Conservation (phyloP, 2,113 vertebrate genomes). For the Muntiacus muntjak region DNA sequence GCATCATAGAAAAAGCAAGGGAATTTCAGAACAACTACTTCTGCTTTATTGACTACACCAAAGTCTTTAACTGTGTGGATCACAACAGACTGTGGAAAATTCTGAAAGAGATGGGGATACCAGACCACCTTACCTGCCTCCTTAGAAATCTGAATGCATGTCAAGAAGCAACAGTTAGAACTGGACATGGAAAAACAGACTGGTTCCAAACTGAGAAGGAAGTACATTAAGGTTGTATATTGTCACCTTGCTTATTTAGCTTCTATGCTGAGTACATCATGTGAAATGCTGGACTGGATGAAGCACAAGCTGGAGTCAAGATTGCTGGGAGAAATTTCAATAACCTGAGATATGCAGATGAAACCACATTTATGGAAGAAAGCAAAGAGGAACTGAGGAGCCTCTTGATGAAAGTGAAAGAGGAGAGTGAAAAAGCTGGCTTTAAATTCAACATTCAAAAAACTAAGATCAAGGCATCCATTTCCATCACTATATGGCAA, state of each 20-base stretch:
- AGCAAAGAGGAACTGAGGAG: not conserved
- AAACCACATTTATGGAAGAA: not conserved
- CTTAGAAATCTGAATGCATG: not conserved
- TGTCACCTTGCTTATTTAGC: not conserved
- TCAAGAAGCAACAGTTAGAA: not conserved
- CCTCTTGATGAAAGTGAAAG: not conserved
- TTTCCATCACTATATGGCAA: not conserved
- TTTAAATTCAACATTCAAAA: not conserved
- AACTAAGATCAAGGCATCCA: not conserved
- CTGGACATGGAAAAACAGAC: not conserved
- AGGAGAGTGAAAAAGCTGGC: not conserved
- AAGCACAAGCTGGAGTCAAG: not conserved
- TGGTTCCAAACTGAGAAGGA: not conserved
- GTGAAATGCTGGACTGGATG: not conserved
- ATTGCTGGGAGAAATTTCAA: not conserved
- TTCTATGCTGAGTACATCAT: not conserved
- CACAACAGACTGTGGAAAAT: not conserved
- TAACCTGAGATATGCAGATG: not conserved
- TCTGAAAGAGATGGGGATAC: not conserved
- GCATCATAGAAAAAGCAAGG: not conserved
- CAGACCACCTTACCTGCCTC: not conserved
- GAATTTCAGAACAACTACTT: not conserved
- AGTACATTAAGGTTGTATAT: not conserved
- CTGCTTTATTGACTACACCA: not conserved
- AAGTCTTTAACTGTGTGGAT: not conserved